Evolutionary conservation across 2,113 vertebrate species (phyloP).

Genomic region (Polypterus senegalus): DNA sequence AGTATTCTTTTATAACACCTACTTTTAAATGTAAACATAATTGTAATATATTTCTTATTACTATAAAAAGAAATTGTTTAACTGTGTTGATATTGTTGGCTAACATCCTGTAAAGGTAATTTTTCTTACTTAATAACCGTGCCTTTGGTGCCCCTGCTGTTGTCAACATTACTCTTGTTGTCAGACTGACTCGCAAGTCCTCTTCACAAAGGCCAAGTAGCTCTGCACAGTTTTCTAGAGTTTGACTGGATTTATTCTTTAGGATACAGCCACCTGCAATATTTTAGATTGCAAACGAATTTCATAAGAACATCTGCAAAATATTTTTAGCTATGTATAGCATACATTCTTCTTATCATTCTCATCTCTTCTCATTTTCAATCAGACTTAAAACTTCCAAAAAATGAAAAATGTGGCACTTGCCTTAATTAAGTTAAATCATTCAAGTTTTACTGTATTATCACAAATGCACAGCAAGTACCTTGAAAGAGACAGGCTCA

Average conservation of each 20-base stretch:
- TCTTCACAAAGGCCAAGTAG: conserved; percentile 81
- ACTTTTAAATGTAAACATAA: no score
- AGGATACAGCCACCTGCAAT: conserved; percentile 74
- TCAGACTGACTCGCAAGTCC: conserved; percentile 81
- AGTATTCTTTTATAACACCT: no score
- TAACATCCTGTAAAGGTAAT: no score
- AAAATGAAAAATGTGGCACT: no score
- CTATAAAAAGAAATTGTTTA: no score
- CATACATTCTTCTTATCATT: neutral
- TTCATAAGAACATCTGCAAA: neutral
- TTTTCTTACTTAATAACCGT: conserved; percentile 86
- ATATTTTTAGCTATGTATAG: neutral
- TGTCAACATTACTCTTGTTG: conserved; percentile 86
- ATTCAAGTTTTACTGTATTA: no score
- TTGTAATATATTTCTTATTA: no score
- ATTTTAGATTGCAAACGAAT: neutral
- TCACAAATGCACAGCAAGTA: no score
- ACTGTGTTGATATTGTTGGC: no score
- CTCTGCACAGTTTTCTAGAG: conserved; percentile 70
- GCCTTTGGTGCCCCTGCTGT: conserved; percentile 93
- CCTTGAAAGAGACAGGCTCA: no score
- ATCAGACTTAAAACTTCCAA: no score
- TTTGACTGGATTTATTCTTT: conserved; percentile 60
- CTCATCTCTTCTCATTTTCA: neutral
- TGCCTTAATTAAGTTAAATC: no score